phyloP scores from a whole-genome alignment of 2,888 invertebrate species.

The Clusia tigrina region DNA sequence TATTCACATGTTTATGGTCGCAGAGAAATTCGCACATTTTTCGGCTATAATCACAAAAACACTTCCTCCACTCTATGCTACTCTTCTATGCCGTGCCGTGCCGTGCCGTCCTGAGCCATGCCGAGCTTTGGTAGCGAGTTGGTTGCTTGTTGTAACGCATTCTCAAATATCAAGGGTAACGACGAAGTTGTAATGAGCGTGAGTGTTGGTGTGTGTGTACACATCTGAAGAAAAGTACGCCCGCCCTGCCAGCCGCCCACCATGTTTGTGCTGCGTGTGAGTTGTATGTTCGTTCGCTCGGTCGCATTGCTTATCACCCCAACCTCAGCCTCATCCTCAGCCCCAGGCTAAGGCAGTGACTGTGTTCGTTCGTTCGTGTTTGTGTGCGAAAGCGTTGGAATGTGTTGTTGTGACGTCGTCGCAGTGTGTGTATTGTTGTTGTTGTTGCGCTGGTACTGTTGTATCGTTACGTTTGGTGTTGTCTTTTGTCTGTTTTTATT shows the following conservation, averaged over 20 bases:
- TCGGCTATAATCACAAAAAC: too few species aligned
- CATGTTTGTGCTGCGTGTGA: too few species aligned
- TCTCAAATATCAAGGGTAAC: slow-evolving; percentile 31
- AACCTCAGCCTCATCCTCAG: background rate
- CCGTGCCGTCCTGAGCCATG: too few species aligned
- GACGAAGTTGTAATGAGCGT: slow-evolving; percentile 14
- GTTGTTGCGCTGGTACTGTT: background rate
- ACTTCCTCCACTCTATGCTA: too few species aligned
- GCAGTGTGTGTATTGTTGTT: background rate
- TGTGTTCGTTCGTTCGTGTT: too few species aligned
- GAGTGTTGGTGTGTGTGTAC: slow-evolving; percentile 8
- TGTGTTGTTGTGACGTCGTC: background rate
- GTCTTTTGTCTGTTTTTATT: background rate
- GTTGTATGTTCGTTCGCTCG: slow-evolving; percentile 5
- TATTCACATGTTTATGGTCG: too few species aligned
- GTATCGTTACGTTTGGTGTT: slow-evolving; percentile 6
- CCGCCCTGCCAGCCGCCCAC: background rate
- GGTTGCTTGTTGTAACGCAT: slow-evolving; percentile 9
- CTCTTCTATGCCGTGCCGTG: too few species aligned
- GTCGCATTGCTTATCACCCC: slow-evolving; percentile 23
- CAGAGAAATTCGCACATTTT: too few species aligned
- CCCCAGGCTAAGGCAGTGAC: background rate
- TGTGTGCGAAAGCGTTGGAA: background rate
- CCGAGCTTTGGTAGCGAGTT: too few species aligned
- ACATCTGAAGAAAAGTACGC: slow-evolving; percentile 18